Evolutionary conservation across 2,888 invertebrate genomes (phyloP).

Genomic region (Tribolium freemani): DNA sequence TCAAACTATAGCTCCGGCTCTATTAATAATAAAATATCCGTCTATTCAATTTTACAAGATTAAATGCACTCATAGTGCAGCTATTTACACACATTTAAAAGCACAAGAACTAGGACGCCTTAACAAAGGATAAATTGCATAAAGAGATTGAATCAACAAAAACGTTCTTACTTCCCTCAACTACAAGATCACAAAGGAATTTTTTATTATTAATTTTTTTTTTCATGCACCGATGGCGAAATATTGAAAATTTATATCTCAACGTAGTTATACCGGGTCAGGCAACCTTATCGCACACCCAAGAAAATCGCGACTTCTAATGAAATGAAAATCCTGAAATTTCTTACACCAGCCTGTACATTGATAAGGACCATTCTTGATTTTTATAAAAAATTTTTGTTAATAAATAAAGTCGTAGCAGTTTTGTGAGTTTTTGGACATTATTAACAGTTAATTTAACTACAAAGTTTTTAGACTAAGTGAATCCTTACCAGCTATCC

Average conservation of each 20-base stretch:
- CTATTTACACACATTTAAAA: not conserved
- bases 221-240: not conserved
- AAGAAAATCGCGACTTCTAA: too few relatives aligned
- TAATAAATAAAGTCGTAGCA: too few relatives aligned
- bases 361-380: too few relatives aligned
- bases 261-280: not conserved
- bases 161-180: not conserved
- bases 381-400: too few relatives aligned
- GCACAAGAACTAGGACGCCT: not conserved
- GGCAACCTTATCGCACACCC: too few relatives aligned
- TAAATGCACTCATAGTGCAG: not conserved
- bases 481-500: too few relatives aligned
- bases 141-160: not conserved
- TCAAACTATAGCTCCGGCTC: slow-evolving; percentile 13
- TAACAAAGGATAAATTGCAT: not conserved
- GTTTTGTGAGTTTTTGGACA: too few relatives aligned
- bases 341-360: too few relatives aligned
- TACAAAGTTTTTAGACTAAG: too few relatives aligned
- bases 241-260: not conserved
- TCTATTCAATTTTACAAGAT: not conserved
- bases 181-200: not conserved
- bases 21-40: slow-evolving; percentile 11
- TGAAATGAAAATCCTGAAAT: too few relatives aligned
- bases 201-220: not conserved
- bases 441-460: too few relatives aligned